Evolutionary conservation across 2,113 vertebrate species (phyloP), one percentile per base, ranked within the genome.

Genomic region (Rafetus swinhoei): DNA sequence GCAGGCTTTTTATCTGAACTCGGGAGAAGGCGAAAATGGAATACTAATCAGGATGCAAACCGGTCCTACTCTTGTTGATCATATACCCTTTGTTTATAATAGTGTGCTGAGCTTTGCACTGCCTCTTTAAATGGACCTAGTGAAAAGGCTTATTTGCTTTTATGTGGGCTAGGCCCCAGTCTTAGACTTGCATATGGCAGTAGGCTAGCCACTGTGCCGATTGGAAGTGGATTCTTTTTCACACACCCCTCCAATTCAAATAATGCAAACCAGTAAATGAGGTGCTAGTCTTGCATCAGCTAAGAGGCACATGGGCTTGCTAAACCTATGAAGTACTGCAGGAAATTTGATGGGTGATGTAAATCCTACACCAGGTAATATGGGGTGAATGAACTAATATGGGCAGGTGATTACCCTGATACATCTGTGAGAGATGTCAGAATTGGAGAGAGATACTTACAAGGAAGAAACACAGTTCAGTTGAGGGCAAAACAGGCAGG

Each of bases 91-190:
- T 54, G 83, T 92, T 94, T 89, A 88, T 93, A 84, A 90, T 94
- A 91, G 95, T 90, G 72, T 92, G 95, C 92, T 91, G 81, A 93
- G 87, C 94, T 91, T 95, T 95, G 81, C 86, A 74, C 91, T 96
- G 94, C 92, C 95, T 97, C 92, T 93, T 97, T 97, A 96, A 95
- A 94, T 84, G 29, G 95, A 96, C 95, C 95, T 97, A 92, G 92
- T 96, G 94, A 96, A 97, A 97, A 97, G 94, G 86, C 92, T 81
- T 82, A 94, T 96, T 92, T 94, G 18, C 95, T 95, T 91, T 90
- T 32, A 9, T 19, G 29, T 15, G 32, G 8, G 29, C 32, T 18
- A 65, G 62, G 62, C 14, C 62, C 29, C 29, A 8, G 29, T 65
- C 25, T 53, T 54, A n/a, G 27, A 32, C 27, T 18, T 8, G 45